Conservation (phyloP, 1,140 invertebrate species). For the Neomicropteryx cornuta region DNA sequence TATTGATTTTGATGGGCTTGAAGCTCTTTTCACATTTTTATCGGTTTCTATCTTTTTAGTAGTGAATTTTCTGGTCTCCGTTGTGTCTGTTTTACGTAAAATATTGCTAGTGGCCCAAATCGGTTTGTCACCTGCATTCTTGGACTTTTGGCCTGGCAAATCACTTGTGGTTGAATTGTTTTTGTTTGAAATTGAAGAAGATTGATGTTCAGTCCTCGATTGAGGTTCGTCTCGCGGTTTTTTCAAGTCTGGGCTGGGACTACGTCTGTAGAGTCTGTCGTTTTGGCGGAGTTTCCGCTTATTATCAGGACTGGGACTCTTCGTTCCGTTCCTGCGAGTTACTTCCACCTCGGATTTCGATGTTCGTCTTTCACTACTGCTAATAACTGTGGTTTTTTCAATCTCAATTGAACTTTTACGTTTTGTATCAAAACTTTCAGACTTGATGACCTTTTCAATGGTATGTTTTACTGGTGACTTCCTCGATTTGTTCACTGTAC, state of each 20-base stretch:
- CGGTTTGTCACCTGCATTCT: slow-evolving; percentile 32
- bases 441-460: slow-evolving; percentile 12
- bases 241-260: slow-evolving; percentile 23
- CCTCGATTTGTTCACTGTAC: slow-evolving; percentile 13
- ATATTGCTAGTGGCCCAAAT: slow-evolving; percentile 46
- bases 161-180: slow-evolving; percentile 13
- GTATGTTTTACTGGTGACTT: slow-evolving; percentile 9
- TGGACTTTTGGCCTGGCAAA: slow-evolving; percentile 8
- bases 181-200: slow-evolving; percentile 13
- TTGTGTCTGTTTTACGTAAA: slow-evolving; percentile 27
- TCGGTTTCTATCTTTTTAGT: slow-evolving; percentile 32
- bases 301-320: slow-evolving; percentile 27
- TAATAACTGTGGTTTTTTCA: slow-evolving; percentile 15
- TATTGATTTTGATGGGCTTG: slow-evolving; percentile 29
- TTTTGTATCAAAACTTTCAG: not conserved
- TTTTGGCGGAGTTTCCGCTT: slow-evolving; percentile 12
- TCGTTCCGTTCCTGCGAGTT: slow-evolving; percentile 21
- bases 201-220: slow-evolving; percentile 25
- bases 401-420: slow-evolving; percentile 12
- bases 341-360: slow-evolving; percentile 25
- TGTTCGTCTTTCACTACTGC: slow-evolving; percentile 17
- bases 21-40: slow-evolving; percentile 26
- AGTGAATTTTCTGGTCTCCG: slow-evolving; percentile 29
- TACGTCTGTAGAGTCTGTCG: slow-evolving; percentile 18
- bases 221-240: slow-evolving; percentile 34